Evolutionary conservation across 1,140 invertebrate genomes (phyloP), one percentile per base, ranked within the genome.

Genomic region (Plutomurus gul): DNA sequence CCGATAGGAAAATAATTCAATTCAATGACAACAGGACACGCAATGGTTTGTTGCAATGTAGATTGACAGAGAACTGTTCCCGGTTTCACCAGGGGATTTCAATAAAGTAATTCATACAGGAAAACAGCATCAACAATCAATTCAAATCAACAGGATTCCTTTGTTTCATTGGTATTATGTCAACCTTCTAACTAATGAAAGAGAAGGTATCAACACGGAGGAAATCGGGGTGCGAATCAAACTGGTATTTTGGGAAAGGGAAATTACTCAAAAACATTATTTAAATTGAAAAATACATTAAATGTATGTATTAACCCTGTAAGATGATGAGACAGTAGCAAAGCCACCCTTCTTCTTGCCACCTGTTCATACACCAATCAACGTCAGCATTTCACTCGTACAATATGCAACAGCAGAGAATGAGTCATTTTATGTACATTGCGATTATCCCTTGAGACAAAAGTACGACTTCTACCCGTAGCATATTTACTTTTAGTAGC

Each of bases 291-390:
- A 3, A 72, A 30, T 40, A 18, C 36, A 46, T 36, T n/a, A 47
- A 46, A 65, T 33, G 18, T 65, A 65, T 30, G 30, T 65, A 65
- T 65, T 72, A 72, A 72, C 70, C 82, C 84, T 84, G 83, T 87
- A 87, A 43, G 84, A 83, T 76, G 87, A 85, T 16, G 88, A 89
- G 56, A 89, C 88, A 43, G 88, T 89, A 82, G 87, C 86, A 85
- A 88, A 88, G 81, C 87, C 85, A 74, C 87, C 85, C 82, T 86
- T 86, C 82, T 86, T 85, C 70, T 82, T 78, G 37, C 83, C 82
- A 71, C 82, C 77, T 85, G 84, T 37, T 77, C 30, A 65, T 13
- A 65, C 16, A 18, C 36, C 27, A 33, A 11, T 33, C 36, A 65
- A 65, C 18, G 56, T 65, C 25, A 65, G 27, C 56, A 65, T 65